Evolutionary conservation across 2,888 invertebrate species (phyloP).

Genomic region (Meteorus cinctellus): DNA sequence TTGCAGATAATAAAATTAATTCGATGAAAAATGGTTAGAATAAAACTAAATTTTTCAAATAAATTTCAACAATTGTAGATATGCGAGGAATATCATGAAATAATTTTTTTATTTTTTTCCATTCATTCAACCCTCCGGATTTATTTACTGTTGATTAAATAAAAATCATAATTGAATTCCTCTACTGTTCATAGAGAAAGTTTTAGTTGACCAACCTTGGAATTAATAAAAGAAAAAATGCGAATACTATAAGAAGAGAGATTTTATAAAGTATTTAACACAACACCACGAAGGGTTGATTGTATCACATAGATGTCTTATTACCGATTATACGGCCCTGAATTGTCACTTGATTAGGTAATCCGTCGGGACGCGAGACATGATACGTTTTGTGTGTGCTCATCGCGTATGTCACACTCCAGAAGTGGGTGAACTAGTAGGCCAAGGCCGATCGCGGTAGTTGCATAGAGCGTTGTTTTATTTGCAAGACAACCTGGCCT

Average conservation of each 20-base stretch:
- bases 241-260: no score
- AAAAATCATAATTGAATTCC: no score
- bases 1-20: background rate
- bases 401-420: constrained; percentile 47
- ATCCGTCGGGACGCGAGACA: constrained; percentile 25
- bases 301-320: background rate
- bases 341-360: constrained; percentile 40
- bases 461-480: constrained; percentile 37
- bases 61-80: background rate
- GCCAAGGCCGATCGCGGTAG: constrained; percentile 52
- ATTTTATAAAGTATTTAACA: no score
- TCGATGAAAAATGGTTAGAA: no score
- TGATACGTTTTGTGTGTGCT: constrained; percentile 48
- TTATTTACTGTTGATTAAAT: no score
- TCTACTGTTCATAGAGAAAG: no score
- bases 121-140: no score
- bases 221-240: no score
- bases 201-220: no score
- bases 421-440: constrained; percentile 49
- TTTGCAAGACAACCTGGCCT: constrained; percentile 29
- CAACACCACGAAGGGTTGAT: no score
- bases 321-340: constrained; percentile 31
- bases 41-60: background rate
- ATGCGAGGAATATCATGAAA: no score
- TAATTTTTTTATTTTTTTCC: no score